Conservation (phyloP, 2,113 vertebrate species). For the Cinclus mexicanus region DNA sequence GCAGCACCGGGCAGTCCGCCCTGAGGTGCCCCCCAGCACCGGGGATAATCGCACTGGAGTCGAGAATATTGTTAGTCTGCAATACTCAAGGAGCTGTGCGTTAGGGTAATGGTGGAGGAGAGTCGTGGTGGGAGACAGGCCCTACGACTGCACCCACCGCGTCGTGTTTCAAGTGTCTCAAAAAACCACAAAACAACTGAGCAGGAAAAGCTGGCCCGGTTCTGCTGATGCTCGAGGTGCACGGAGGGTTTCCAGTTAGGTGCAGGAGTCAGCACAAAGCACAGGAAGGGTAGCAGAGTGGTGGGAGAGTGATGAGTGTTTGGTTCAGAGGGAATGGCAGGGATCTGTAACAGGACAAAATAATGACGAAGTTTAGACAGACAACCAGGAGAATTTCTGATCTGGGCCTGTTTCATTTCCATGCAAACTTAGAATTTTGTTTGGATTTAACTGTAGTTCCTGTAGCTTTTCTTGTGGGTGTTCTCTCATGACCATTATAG, state of each 20-base stretch:
- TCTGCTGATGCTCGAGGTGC: neutral
- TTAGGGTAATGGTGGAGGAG: neutral
- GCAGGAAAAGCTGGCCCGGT: neutral
- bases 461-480: neutral
- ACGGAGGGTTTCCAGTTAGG: neutral
- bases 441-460: neutral
- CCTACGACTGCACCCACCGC: neutral
- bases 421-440: neutral
- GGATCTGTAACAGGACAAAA: neutral
- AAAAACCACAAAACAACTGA: neutral
- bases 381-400: neutral
- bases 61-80: accelerated
- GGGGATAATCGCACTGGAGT: neutral
- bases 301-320: neutral
- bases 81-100: neutral
- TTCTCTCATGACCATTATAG: neutral
- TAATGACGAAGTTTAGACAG: neutral
- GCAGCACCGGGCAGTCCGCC: neutral
- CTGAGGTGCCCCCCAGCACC: neutral
- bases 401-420: neutral
- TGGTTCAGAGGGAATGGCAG: neutral
- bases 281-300: neutral
- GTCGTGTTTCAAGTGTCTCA: neutral
- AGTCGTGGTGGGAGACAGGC: neutral
- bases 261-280: neutral